Evolutionary conservation across 2,113 vertebrate genomes (phyloP).

Genomic region (Mustelus asterias): DNA sequence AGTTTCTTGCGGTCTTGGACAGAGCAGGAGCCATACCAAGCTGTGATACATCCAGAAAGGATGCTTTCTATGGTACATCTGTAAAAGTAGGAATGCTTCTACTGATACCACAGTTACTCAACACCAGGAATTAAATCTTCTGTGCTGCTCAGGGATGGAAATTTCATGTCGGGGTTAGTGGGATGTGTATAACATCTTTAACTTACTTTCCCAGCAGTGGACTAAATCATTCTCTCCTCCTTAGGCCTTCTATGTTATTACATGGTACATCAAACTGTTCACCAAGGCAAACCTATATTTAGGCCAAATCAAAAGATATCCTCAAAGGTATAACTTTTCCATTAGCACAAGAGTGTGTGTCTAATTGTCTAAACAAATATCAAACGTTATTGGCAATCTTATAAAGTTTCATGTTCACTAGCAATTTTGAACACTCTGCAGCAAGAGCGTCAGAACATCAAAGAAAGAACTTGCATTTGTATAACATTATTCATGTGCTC

Average conservation of each 20-base stretch:
- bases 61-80: too few species aligned
- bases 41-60: too few species aligned
- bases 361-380: background rate
- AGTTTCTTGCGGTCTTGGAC: too few species aligned
- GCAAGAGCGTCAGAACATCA: background rate
- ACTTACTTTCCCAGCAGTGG: background rate
- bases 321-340: background rate
- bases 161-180: background rate
- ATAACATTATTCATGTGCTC: background rate
- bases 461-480: background rate
- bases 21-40: too few species aligned
- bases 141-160: background rate
- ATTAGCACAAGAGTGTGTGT: background rate
- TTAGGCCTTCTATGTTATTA: background rate
- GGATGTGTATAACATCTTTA: background rate
- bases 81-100: background rate
- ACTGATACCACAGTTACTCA: background rate
- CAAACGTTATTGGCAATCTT: background rate
- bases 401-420: background rate
- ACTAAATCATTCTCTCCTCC: conserved; percentile 6
- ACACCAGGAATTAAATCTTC: background rate
- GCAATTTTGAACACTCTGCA: background rate
- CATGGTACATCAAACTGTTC: background rate
- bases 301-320: background rate
- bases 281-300: background rate